Percentiles rank a stretch among this genome's conserved stretches.
Evolutionary conservation across 1,140 invertebrate genomes (phyloP).

Genomic region (Littorina saxatilis): DNA sequence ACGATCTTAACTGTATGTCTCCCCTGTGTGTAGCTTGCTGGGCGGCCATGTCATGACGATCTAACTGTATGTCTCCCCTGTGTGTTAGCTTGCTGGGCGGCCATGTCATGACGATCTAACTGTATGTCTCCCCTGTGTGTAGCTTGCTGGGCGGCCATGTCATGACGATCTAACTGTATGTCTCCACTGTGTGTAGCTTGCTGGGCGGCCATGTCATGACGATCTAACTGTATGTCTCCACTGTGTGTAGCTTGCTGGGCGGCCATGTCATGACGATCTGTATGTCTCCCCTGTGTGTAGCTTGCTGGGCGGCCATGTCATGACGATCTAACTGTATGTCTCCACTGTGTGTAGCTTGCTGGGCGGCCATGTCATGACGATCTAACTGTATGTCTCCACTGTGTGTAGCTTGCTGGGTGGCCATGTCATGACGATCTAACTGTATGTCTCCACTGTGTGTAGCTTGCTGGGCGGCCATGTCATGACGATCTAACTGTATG

Average conservation of each 20-base stretch:
- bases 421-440: conserved; percentile 84
- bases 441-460: background rate
- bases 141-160: background rate
- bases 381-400: too few relatives aligned
- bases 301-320: too few relatives aligned
- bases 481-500: background rate
- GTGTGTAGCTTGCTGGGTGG: conserved; percentile 92
- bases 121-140: background rate
- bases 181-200: conserved; percentile 79
- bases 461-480: background rate
- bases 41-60: too few relatives aligned
- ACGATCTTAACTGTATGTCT: too few relatives aligned
- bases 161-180: too few relatives aligned
- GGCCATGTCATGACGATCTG: too few relatives aligned
- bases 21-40: too few relatives aligned
- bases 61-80: too few relatives aligned
- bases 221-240: conserved; percentile 78
- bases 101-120: background rate
- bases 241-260: too few relatives aligned
- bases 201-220: conserved; percentile 95
- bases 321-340: too few relatives aligned
- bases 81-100: too few relatives aligned
- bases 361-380: conserved; percentile 77
- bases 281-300: too few relatives aligned
- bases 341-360: conserved; percentile 84